phyloP scores from a whole-genome alignment of 1,140 invertebrate species.

The Hycleus cichorii region DNA sequence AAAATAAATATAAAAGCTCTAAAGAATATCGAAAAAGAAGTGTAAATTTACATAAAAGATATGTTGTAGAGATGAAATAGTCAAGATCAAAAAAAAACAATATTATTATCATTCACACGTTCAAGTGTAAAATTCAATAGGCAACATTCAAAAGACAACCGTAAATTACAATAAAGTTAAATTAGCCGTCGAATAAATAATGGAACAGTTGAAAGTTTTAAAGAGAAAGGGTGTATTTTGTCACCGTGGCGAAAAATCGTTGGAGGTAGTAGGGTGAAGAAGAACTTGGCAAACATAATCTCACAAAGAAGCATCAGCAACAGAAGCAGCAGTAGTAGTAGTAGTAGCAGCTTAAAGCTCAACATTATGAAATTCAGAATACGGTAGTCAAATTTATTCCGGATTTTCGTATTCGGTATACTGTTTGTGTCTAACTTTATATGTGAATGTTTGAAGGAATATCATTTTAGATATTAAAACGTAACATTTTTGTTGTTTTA shows the following conservation, averaged over 20 bases:
- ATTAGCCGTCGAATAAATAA: slow-evolving; percentile 13
- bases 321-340: too few species aligned
- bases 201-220: slow-evolving; percentile 4
- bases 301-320: not conserved
- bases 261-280: not conserved
- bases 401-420: slow-evolving; percentile 16
- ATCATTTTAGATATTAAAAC: slow-evolving; percentile 16
- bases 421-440: not conserved
- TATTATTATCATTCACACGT: too few species aligned
- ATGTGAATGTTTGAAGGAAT: slow-evolving; percentile 5
- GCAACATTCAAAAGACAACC: not conserved
- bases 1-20: too few species aligned
- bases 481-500: too few species aligned
- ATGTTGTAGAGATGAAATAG: too few species aligned
- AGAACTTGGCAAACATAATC: slow-evolving; percentile 8
- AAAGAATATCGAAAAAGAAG: too few species aligned
- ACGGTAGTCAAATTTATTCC: slow-evolving; percentile 20
- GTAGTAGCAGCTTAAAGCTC: slow-evolving; percentile 3
- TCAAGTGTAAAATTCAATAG: too few species aligned
- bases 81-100: too few species aligned
- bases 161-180: slow-evolving; percentile 15
- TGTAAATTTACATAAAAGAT: too few species aligned
- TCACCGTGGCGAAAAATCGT: slow-evolving; percentile 3
- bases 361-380: slow-evolving; percentile 26
- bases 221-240: slow-evolving; percentile 2